These are phyloP conservation scores for Huso huso DNA, from an alignment of 2,797 vertebrate species.

Conservation along the genomic window DNA sequence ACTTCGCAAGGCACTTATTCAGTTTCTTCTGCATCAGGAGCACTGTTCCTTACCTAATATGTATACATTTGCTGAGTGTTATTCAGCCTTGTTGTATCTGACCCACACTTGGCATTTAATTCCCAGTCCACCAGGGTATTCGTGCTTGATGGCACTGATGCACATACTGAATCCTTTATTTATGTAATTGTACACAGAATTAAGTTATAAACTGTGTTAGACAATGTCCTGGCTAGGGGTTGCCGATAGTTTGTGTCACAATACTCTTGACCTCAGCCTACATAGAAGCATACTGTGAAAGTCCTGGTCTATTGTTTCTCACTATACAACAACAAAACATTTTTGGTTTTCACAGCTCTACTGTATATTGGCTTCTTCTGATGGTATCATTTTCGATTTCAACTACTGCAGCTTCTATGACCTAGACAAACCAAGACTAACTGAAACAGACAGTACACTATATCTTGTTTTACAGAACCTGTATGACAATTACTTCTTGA, in stretches of 20 bases:
- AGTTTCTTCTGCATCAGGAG: constrained; percentile 60
- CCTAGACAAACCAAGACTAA: no score
- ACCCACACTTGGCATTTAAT: constrained; percentile 77
- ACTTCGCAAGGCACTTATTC: constrained; percentile 51
- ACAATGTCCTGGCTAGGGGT: constrained; percentile 45
- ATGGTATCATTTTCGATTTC: no score
- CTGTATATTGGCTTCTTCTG: background rate
- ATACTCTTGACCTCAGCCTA: constrained; percentile 28
- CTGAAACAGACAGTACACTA: no score
- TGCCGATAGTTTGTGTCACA: constrained; percentile 31
- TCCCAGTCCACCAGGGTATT: constrained; percentile 66
- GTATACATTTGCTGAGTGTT: constrained; percentile 72
- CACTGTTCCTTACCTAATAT: constrained; percentile 63
- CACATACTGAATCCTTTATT: constrained; percentile 65
- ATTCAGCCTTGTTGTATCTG: constrained; percentile 70
- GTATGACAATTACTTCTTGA: no score
- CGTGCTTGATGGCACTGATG: constrained; percentile 63
- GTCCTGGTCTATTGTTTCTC: constrained; percentile 11
- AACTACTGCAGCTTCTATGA: no score
- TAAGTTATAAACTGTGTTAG: constrained; percentile 42
- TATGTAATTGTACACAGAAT: constrained; percentile 54
- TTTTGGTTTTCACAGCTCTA: constrained; percentile 17
- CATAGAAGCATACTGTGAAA: background rate
- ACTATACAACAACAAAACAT: background rate
- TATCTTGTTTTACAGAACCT: no score